Percentiles rank a stretch among this genome's conserved stretches.
phyloP scores from a whole-genome alignment of 2,888 invertebrate genomes.

The Petrolisthes cinctipes region DNA sequence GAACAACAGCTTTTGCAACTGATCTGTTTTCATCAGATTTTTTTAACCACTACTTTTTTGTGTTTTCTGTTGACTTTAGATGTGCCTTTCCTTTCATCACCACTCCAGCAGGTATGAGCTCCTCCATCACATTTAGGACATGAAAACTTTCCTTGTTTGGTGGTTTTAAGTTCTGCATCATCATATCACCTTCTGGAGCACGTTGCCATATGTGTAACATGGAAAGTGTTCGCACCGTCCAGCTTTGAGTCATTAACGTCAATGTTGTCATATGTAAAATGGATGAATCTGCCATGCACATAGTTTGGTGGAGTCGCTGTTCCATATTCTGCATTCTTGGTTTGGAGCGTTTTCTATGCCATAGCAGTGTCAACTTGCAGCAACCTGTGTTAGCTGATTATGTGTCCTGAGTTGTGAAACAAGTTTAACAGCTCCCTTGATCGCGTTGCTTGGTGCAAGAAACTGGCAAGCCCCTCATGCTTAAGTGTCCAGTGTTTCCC shows the following conservation, averaged over 20 bases:
- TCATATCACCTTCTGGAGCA: conserved; percentile 32
- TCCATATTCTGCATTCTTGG: conserved; percentile 39
- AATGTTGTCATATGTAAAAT: conserved; percentile 43
- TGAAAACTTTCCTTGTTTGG: not conserved
- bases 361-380: not conserved
- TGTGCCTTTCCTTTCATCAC: not conserved
- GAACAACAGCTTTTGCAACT: conserved; percentile 2
- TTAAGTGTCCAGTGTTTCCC: conserved; percentile 28
- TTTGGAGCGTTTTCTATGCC: conserved; percentile 22
- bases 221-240: conserved; percentile 34
- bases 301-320: conserved; percentile 36
- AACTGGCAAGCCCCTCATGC: conserved; percentile 23
- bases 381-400: not conserved
- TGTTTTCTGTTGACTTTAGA: conserved; percentile 23
- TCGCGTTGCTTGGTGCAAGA: conserved; percentile 27
- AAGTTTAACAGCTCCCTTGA: conserved; percentile 10
- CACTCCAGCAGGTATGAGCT: conserved; percentile 23
- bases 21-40: conserved; percentile 11
- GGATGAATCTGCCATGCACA: conserved; percentile 25
- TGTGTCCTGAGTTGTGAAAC: conserved; percentile 31
- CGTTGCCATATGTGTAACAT: conserved; percentile 39
- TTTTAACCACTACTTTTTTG: conserved; percentile 37
- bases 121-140: conserved; percentile 28
- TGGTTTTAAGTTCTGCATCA: conserved; percentile 3
- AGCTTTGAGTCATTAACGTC: conserved; percentile 32